phyloP scores from a whole-genome alignment of 2,888 invertebrate genomes.

The Idaea dimidiata region DNA sequence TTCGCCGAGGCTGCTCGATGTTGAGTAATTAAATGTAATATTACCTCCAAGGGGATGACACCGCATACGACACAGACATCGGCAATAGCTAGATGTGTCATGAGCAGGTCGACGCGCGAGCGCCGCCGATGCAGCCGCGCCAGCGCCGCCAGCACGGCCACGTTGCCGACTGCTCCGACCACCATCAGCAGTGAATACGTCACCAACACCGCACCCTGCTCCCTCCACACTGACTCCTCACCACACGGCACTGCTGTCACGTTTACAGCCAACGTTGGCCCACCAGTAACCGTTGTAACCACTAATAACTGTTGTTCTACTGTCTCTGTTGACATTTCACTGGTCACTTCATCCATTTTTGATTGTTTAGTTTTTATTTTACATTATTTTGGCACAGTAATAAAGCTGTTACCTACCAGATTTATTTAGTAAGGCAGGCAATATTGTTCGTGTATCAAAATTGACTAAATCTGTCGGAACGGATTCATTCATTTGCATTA shows the following conservation, averaged over 20 bases:
- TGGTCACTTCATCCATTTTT: background rate
- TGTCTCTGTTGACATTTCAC: constrained; percentile 34
- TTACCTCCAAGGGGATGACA: constrained; percentile 87
- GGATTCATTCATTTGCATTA: no score
- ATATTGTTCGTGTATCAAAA: no score
- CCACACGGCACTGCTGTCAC: constrained; percentile 17
- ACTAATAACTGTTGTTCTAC: constrained; percentile 45
- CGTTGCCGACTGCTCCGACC: constrained; percentile 86
- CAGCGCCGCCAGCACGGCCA: constrained; percentile 85
- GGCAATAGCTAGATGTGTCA: constrained; percentile 88
- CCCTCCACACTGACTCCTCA: constrained; percentile 37
- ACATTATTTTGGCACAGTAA: background rate
- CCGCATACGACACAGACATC: constrained; percentile 91
- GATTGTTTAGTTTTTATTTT: background rate
- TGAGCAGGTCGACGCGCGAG: constrained; percentile 88
- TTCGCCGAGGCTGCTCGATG: background rate
- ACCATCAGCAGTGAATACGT: constrained; percentile 83
- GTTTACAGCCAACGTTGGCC: constrained; percentile 27
- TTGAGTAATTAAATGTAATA: constrained; percentile 18
- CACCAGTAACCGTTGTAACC: constrained; percentile 56
- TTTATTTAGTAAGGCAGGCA: no score
- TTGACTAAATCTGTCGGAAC: no score
- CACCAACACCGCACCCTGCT: constrained; percentile 71
- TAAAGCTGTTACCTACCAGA: no score
- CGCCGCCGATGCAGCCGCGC: constrained; percentile 83